These are phyloP conservation scores for Drosophila meridionalis DNA, from an alignment of 2,888 invertebrate genomes.

Conservation along the genomic window DNA sequence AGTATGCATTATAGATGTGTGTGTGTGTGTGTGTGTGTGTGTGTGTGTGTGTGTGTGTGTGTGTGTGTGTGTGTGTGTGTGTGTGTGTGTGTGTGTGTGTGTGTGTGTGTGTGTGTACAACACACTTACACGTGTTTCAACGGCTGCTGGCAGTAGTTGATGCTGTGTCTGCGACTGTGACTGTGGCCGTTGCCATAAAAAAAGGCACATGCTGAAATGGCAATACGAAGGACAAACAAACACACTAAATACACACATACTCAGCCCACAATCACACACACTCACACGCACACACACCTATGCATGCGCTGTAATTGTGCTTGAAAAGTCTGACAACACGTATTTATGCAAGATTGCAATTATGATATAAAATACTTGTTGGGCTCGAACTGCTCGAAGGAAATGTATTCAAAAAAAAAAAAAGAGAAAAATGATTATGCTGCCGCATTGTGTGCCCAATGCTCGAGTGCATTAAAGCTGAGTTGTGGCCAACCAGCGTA, in stretches of 20 bases:
- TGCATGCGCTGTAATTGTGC: conserved; percentile 58
- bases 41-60: conserved; percentile 35
- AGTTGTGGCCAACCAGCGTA: conserved; percentile 15
- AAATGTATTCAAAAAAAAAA: conserved; percentile 22
- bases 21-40: conserved; percentile 22
- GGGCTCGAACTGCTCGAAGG: conserved; percentile 36
- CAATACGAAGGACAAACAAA: conserved; percentile 79
- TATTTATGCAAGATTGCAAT: conserved; percentile 78
- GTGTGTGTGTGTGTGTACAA: conserved; percentile 44
- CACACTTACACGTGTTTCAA: conserved; percentile 70
- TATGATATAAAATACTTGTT: conserved; percentile 74
- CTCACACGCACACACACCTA: conserved; percentile 10
- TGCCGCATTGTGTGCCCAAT: conserved; percentile 10
- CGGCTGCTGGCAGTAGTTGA: conserved; percentile 34
- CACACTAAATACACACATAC: conserved; percentile 44
- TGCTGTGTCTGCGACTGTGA: conserved; percentile 26
- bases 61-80: conserved; percentile 20
- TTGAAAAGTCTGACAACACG: conserved; percentile 62
- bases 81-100: conserved; percentile 21
- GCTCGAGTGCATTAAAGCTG: conserved; percentile 37
- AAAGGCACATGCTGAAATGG: conserved; percentile 72
- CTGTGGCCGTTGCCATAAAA: conserved; percentile 51
- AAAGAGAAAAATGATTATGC: not conserved
- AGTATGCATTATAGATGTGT: conserved; percentile 37
- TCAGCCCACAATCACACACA: conserved; percentile 9